These are phyloP conservation scores for Cephus cinctus DNA, from an alignment of 1,140 invertebrate species.

Conservation along the genomic window DNA sequence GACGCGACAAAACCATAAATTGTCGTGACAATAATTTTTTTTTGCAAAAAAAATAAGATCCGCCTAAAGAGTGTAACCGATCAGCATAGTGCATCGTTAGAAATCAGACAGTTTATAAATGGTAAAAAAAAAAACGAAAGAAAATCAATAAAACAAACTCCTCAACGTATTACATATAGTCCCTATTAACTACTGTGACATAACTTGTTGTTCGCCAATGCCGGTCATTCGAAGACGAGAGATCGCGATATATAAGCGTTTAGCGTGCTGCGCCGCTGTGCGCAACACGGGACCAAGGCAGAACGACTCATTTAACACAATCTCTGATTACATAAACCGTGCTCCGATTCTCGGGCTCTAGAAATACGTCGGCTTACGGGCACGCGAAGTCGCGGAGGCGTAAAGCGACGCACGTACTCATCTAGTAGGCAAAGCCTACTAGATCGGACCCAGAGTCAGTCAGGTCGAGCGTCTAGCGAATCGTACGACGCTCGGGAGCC, in stretches of 20 bases:
- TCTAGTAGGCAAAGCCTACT: too few relatives aligned
- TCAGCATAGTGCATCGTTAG: too few relatives aligned
- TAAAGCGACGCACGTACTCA: too few relatives aligned
- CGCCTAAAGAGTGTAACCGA: too few relatives aligned
- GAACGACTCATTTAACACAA: slow-evolving; percentile 34
- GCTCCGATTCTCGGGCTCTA: slow-evolving; percentile 30
- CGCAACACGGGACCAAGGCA: slow-evolving; percentile 3
- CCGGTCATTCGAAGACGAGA: too few relatives aligned
- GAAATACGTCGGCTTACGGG: background rate
- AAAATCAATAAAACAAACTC: slow-evolving; percentile 4
- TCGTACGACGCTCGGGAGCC: too few relatives aligned
- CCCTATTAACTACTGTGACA: slow-evolving; percentile 14
- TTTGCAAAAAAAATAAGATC: too few relatives aligned
- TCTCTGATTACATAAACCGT: slow-evolving; percentile 43
- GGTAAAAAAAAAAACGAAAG: background rate
- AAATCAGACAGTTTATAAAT: background rate
- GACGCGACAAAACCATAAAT: too few relatives aligned
- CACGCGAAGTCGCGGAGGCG: background rate
- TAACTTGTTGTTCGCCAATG: slow-evolving; percentile 21
- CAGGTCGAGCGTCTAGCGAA: too few relatives aligned
- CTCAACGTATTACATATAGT: background rate
- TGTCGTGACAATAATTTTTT: too few relatives aligned
- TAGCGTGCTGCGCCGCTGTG: too few relatives aligned
- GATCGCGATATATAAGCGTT: background rate
- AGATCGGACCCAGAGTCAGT: too few relatives aligned